Evolutionary conservation across 2,113 vertebrate species (phyloP).

Genomic region (Suncus etruscus): DNA sequence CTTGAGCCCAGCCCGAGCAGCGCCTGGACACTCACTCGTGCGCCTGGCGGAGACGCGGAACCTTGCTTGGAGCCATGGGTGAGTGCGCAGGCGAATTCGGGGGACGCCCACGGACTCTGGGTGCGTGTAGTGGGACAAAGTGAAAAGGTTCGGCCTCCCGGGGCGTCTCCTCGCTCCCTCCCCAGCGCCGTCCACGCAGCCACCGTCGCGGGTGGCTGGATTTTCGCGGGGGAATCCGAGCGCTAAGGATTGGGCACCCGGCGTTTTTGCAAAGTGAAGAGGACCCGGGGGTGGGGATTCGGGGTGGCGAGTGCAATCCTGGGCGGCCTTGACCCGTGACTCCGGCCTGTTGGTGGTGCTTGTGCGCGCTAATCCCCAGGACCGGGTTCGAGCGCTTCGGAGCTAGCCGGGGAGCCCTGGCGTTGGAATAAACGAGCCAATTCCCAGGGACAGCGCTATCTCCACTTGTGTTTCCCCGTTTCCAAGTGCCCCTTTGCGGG

Average conservation of each 20-base stretch:
- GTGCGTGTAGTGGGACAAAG: too few relatives aligned
- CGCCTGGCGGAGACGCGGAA: background rate
- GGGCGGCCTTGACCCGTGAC: background rate
- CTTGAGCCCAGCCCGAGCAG: background rate
- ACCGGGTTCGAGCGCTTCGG: background rate
- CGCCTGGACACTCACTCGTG: background rate
- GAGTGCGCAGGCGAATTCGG: slow-evolving; percentile 43
- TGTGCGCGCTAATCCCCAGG: accelerated
- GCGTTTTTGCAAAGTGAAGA: too few relatives aligned
- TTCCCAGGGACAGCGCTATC: too few relatives aligned
- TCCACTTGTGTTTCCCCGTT: background rate
- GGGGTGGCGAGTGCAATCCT: too few relatives aligned
- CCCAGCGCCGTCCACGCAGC: accelerated
- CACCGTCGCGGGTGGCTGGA: too few relatives aligned
- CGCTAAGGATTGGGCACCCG: too few relatives aligned
- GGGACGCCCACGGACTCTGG: too few relatives aligned
- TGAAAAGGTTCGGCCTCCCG: background rate
- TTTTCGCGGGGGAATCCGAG: background rate
- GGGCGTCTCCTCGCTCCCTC: background rate
- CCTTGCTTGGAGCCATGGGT: slow-evolving; percentile 70
- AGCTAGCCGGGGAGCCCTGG: background rate
- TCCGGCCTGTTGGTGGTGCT: background rate
- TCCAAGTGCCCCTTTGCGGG: background rate
- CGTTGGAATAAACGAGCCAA: background rate
- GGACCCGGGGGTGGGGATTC: too few relatives aligned